Evolutionary conservation across 2,113 vertebrate genomes (phyloP).

Genomic region (Reinhardtius hippoglossoides): DNA sequence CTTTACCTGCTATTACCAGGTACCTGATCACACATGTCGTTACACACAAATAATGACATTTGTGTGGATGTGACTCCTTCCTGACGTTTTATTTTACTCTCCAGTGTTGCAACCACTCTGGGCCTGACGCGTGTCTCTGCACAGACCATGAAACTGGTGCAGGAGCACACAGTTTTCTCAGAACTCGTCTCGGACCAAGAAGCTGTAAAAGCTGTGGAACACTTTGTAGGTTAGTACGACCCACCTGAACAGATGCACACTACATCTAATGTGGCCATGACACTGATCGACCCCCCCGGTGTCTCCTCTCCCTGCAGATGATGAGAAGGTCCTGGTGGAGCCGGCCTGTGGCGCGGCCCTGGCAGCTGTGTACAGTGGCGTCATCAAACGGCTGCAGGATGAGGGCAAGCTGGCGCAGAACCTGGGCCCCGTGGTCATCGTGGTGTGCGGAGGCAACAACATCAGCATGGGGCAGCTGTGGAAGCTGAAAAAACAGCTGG

Average conservation of each 20-base stretch:
- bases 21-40: slow-evolving; percentile 42
- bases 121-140: slow-evolving; percentile 86
- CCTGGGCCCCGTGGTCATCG: slow-evolving; percentile 83
- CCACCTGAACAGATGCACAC: not conserved
- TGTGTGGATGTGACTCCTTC: not conserved
- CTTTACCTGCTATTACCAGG: slow-evolving; percentile 91
- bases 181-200: slow-evolving; percentile 88
- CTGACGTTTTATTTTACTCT: not conserved
- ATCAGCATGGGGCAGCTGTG: slow-evolving; percentile 82
- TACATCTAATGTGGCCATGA: not conserved
- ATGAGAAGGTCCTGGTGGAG: slow-evolving; percentile 92
- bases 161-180: slow-evolving; percentile 83
- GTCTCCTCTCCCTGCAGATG: slow-evolving; percentile 80
- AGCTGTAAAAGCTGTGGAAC: slow-evolving; percentile 86
- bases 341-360: slow-evolving; percentile 89
- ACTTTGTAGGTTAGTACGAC: slow-evolving; percentile 87
- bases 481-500: slow-evolving; percentile 84
- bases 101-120: slow-evolving; percentile 89
- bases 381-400: slow-evolving; percentile 83
- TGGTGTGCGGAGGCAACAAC: slow-evolving; percentile 91
- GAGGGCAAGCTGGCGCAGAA: slow-evolving; percentile 80
- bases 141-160: slow-evolving; percentile 84
- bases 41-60: not conserved
- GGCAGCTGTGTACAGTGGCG: slow-evolving; percentile 86
- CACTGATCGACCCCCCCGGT: not conserved